These are phyloP conservation scores for Genyomyrus donnyi DNA, from an alignment of 2,113 vertebrate species.

Conservation along the genomic window DNA sequence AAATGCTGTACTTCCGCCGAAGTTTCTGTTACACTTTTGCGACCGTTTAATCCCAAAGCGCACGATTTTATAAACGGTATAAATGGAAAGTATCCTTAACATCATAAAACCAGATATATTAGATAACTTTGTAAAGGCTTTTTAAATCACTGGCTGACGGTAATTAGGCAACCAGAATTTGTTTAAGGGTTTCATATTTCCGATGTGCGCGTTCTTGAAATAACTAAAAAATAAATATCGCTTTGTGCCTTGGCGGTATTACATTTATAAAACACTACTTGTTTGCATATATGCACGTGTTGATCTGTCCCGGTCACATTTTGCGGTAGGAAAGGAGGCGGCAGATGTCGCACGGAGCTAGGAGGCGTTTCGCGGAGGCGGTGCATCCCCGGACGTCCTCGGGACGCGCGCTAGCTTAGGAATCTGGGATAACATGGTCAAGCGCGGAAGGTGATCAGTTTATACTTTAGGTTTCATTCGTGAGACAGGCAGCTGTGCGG, in stretches of 20 bases:
- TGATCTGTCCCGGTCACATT: neutral
- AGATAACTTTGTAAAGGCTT: neutral
- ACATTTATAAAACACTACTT: neutral
- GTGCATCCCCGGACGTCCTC: conserved; percentile 4
- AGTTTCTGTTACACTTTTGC: neutral
- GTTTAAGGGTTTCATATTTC: neutral
- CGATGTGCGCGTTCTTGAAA: neutral
- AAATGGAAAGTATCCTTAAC: neutral
- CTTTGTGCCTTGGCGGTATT: neutral
- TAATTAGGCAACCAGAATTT: neutral
- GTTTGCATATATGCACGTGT: neutral
- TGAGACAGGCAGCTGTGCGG: no score
- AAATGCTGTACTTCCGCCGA: neutral
- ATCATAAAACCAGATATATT: neutral
- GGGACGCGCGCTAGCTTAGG: conserved; percentile 19
- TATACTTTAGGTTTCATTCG: neutral
- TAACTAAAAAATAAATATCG: neutral
- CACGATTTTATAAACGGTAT: neutral
- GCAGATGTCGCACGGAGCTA: neutral
- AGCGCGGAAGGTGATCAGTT: neutral
- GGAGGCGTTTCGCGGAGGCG: neutral
- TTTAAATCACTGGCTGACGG: neutral
- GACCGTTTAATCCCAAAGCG: neutral
- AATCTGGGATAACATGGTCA: conserved; percentile 14
- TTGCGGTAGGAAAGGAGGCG: neutral